Evolutionary conservation across 2,888 invertebrate species (phyloP), one percentile per base, ranked within the genome.

Genomic region (Tinea trinotella): DNA sequence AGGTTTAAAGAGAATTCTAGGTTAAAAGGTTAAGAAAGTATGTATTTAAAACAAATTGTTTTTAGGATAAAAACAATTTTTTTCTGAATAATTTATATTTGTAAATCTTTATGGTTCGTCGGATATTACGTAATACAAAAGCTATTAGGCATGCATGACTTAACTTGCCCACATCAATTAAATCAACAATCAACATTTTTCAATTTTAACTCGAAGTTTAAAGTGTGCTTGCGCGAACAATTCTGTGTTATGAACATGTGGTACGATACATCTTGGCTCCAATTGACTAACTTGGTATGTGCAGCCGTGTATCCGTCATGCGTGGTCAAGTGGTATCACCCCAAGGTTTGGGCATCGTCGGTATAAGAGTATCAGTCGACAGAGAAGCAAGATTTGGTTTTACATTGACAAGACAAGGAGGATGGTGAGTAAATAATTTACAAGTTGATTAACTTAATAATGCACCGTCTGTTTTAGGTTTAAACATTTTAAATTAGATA

Each of bases 231-330:
- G 57, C 64, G 65, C 66, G 70, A 73, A 68, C 67, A 70, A 64
- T 73, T 70, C 72, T 68, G 66, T 61, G 65, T 62, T 65, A 62
- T 68, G 64, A 66, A 67, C 67, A 68, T 66, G 60, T 62, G 60
- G 46, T 46, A 56, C 58, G 60, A 62, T 58, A 59, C 62, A 59
- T 40, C 30, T 18, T 60, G 69, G 59, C 68, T 59, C 59, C 56
- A 63, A 65, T 68, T 82, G 72, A 83, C 70, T 69, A 67, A 68
- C 68, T 59, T 72, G 76, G 64, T 82, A 69, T 87, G 88, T 87
- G 78, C 91, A 99, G 99, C 88, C 96, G 98, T 77, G 98, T 97
- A 69, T 97, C 99, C 70, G 98, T 99, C 77, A 97, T 99, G 91
- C 92, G 99, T 71, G 99, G 99, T 63, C 95, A 96, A 87, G 98